Evolutionary conservation across 2,888 invertebrate genomes (phyloP).

Genomic region (Tromatobia lineatoria): DNA sequence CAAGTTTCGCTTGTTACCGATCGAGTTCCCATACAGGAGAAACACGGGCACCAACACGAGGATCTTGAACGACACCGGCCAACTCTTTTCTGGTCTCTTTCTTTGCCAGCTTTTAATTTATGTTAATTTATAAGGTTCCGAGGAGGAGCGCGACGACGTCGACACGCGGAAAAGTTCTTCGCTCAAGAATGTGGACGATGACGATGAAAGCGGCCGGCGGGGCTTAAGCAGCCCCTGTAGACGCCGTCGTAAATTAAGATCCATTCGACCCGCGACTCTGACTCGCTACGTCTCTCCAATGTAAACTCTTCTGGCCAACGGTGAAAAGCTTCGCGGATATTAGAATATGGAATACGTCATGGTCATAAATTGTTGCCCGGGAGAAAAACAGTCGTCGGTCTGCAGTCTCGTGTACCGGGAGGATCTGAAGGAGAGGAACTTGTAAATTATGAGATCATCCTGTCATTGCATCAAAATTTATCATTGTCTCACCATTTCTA

Average conservation of each 20-base stretch:
- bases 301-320: slow-evolving; percentile 52
- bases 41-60: slow-evolving; percentile 17
- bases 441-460: background rate
- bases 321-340: slow-evolving; percentile 60
- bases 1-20: slow-evolving; percentile 56
- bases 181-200: slow-evolving; percentile 46
- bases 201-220: slow-evolving; percentile 34
- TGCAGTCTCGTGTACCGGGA: slow-evolving; percentile 45
- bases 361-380: slow-evolving; percentile 56
- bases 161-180: slow-evolving; percentile 60
- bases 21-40: slow-evolving; percentile 25
- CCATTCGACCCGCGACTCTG: slow-evolving; percentile 58
- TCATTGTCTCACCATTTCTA: background rate
- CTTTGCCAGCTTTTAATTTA: slow-evolving; percentile 68
- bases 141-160: slow-evolving; percentile 36
- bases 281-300: slow-evolving; percentile 1
- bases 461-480: background rate
- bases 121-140: slow-evolving; percentile 70
- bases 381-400: slow-evolving; percentile 65
- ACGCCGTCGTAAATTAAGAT: slow-evolving; percentile 70
- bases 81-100: slow-evolving; percentile 54
- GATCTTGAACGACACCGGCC: slow-evolving; percentile 9
- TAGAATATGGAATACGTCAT: slow-evolving; percentile 68
- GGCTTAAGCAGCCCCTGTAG: slow-evolving; percentile 53
- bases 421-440: background rate